Evolutionary conservation across 1,140 invertebrate species (phyloP).

Genomic region (Acromyrmex heyeri): DNA sequence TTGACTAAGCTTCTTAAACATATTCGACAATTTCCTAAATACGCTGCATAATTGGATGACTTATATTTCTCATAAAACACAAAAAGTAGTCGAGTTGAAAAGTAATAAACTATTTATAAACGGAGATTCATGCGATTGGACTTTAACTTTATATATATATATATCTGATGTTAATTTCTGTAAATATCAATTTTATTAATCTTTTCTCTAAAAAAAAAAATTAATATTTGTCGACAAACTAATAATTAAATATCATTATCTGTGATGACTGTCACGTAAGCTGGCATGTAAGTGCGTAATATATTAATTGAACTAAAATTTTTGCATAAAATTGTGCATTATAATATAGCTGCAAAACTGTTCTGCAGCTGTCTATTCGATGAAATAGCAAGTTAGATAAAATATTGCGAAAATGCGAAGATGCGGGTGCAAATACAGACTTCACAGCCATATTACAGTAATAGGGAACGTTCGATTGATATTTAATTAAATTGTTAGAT

Average conservation of each 20-base stretch:
- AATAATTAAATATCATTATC: neutral
- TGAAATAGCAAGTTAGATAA: neutral
- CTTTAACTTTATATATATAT: neutral
- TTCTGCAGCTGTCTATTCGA: no score
- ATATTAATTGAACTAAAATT: neutral
- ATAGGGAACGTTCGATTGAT: neutral
- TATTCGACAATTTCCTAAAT: neutral
- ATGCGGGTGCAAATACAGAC: conserved; percentile 51
- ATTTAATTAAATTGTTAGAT: conserved; percentile 34
- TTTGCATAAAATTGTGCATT: neutral
- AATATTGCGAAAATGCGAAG: conserved; percentile 27
- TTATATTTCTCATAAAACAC: neutral
- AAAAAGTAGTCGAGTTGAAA: neutral
- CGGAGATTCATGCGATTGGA: neutral
- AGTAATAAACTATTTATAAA: neutral
- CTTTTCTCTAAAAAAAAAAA: neutral
- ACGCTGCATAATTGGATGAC: neutral
- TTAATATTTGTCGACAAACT: neutral
- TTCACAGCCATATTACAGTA: conserved; percentile 65
- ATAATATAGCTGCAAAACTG: neutral
- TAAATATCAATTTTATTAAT: neutral
- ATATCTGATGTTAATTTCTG: conserved; percentile 11
- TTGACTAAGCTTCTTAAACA: neutral
- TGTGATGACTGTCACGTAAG: neutral
- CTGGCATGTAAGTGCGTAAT: neutral